Evolutionary conservation across 2,113 vertebrate species (phyloP).

Genomic region (Probosciger aterrimus): DNA sequence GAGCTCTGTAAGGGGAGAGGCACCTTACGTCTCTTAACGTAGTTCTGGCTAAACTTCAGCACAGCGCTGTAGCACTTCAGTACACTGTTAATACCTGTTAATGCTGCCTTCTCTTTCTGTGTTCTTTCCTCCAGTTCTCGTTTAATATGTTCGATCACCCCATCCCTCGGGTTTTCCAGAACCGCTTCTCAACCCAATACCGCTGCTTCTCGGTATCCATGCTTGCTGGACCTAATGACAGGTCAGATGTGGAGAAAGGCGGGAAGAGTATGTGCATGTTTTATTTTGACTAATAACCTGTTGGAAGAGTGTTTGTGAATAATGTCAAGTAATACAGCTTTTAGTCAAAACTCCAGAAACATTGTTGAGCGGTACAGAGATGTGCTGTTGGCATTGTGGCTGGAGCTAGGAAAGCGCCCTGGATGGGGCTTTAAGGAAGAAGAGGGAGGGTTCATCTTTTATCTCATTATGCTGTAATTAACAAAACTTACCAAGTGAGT

Average conservation of each 20-base stretch:
- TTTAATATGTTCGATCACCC: conserved; percentile 97
- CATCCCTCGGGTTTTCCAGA: conserved; percentile 92
- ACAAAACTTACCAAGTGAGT: neutral
- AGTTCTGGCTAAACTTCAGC: neutral
- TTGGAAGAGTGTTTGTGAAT: neutral
- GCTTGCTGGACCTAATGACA: conserved; percentile 96
- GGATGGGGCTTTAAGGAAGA: neutral
- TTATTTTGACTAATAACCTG: conserved; percentile 60
- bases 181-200: conserved; percentile 96
- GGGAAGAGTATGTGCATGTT: conserved; percentile 91
- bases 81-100: neutral
- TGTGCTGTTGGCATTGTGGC: neutral
- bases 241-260: conserved; percentile 98
- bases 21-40: rapidly evolving
- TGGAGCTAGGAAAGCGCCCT: neutral
- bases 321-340: neutral
- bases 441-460: neutral
- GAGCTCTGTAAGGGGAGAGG: neutral
- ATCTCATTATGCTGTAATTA: rapidly evolving
- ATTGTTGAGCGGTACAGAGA: neutral
- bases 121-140: conserved; percentile 80
- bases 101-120: neutral
- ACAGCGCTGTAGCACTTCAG: neutral
- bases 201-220: conserved; percentile 98
- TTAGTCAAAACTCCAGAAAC: neutral